phyloP scores from a whole-genome alignment of 2,113 vertebrate species.

The Damaliscus lunatus region DNA sequence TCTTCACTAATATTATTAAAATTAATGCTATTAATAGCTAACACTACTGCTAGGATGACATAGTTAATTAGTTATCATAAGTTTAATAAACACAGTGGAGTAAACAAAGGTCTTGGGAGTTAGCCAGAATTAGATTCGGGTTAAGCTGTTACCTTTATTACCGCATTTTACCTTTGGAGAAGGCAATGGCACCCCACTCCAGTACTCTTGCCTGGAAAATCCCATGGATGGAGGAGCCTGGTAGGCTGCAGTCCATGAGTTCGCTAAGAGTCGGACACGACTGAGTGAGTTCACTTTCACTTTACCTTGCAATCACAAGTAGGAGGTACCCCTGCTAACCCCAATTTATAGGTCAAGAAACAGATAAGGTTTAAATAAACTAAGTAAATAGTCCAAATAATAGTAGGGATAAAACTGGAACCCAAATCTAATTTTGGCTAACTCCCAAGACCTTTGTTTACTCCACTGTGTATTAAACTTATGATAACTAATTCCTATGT shows the following conservation, averaged over 20 bases:
- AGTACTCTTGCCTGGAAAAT: no score
- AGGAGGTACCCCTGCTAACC: no score
- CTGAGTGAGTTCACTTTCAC: neutral
- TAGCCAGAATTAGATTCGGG: no score
- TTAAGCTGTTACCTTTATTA: neutral
- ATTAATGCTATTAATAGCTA: neutral
- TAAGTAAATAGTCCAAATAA: neutral
- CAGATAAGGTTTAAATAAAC: neutral
- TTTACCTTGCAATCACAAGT: neutral
- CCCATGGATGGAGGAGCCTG: no score
- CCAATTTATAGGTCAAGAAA: neutral
- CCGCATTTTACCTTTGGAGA: neutral
- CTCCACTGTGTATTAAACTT: neutral
- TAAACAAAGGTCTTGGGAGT: no score
- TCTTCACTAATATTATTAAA: neutral
- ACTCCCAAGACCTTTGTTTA: neutral
- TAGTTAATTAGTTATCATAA: no score
- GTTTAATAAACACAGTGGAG: no score
- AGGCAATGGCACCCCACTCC: no score
- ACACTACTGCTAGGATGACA: neutral
- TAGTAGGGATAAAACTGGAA: neutral
- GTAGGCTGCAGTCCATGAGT: no score
- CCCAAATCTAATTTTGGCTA: neutral
- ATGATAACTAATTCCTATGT: neutral
- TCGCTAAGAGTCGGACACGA: no score